Base-by-base conservation (phyloP, 2,113 vertebrate species). In the Perca schrenkii region DNA sequence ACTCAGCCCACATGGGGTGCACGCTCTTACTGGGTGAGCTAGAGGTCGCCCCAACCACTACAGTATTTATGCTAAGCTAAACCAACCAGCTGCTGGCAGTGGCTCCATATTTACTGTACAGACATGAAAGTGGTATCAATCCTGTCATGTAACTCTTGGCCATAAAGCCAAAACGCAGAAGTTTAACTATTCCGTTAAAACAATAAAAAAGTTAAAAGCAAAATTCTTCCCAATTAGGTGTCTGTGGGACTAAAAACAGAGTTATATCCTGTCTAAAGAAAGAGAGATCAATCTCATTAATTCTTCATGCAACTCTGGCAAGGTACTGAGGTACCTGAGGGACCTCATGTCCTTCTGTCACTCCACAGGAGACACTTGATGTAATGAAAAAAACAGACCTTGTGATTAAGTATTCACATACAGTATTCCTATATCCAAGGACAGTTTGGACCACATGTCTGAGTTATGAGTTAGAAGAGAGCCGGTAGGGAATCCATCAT, bases 321-420 rank as follows among this genome's bases (percentile, higher is more conserved):
- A 64, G 25, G 52, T 31, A 64, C 1, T 0, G 31, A 58, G 53
- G 14, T 10, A 76, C 74, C 76, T 72, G 74, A 58, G 68, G 75
- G 86, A 62, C 56, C 12, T 25, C 0, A 4, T 68, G 84, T 88
- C 85, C 85, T 86, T 79, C 76, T 40, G 34, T 17, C 40, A 50
- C 36, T 81, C 58, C 66, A 77, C 80, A 61, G 69, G 64, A 83
- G 79, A 85, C 21, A 25, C 31, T 53, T 64, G 25, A 83, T 77
- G 36, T 70, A 74, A 66, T 47, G 43, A 77, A 13, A 50, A 61
- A 58, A 34, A 19, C 64, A 16, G 19, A 25, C 2, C 21, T 36
- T 80, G 58, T 70, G 63, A 87, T 89, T 79, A 68, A 69, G 61
- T 66, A 80, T 86, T 76, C 81, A 80, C 15, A 60, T 13, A 50